Evolutionary conservation across 2,113 vertebrate genomes (phyloP).

Genomic region (Limnothrissa miodon): DNA sequence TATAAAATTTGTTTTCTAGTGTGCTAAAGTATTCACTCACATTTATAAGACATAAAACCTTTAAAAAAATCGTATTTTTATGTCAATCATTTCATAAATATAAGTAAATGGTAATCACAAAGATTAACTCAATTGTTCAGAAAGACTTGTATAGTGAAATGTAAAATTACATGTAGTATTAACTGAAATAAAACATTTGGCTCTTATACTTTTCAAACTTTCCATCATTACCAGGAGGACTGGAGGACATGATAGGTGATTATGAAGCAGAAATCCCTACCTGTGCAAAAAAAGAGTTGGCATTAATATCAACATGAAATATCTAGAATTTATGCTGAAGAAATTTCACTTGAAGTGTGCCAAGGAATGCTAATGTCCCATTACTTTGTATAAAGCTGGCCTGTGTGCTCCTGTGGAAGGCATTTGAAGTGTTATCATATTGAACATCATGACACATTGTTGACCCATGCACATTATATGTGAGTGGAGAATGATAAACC

Average conservation of each 20-base stretch:
- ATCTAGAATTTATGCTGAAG: not conserved
- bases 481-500: constrained; percentile 60
- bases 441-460: constrained; percentile 31
- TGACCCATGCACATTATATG: constrained; percentile 42
- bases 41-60: too few species aligned
- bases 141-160: not conserved
- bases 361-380: too few species aligned
- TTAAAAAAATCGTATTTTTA: too few species aligned
- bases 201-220: not conserved
- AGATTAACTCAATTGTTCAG: not conserved
- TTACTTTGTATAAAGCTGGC: not conserved
- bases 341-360: too few species aligned
- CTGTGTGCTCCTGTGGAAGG: constrained; percentile 13
- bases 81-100: not conserved
- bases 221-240: not conserved
- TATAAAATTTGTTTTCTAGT: too few species aligned
- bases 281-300: not conserved
- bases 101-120: not conserved
- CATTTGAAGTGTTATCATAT: constrained; percentile 48
- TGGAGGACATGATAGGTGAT: not conserved
- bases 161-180: not conserved
- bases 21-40: too few species aligned
- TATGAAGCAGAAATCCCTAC: not conserved
- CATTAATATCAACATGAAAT: not conserved
- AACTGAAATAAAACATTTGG: not conserved